These are phyloP conservation scores for Myotis brandtii DNA, from an alignment of 2,113 vertebrate genomes.

Conservation along the genomic window DNA sequence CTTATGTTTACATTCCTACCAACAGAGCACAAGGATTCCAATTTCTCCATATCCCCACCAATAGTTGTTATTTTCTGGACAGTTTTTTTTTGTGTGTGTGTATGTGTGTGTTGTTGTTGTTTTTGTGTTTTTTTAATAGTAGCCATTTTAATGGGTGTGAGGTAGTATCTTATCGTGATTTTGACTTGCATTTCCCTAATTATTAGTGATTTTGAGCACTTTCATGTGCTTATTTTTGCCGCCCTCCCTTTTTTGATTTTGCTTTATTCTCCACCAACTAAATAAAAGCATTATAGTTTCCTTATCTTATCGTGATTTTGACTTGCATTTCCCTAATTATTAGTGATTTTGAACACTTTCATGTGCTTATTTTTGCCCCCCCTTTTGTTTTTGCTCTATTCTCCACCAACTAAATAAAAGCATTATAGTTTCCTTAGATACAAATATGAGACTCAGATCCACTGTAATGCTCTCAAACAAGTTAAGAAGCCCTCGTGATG, in stretches of 20 bases:
- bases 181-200: constrained; percentile 45
- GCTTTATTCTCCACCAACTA: neutral
- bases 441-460: constrained; percentile 31
- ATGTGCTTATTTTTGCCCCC: neutral
- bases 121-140: neutral
- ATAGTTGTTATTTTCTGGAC: neutral
- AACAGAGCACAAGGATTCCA: neutral
- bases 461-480: constrained; percentile 6
- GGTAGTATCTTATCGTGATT: neutral
- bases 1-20: neutral
- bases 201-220: neutral
- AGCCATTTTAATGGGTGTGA: neutral
- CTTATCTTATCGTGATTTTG: neutral
- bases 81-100: too few species aligned
- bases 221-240: neutral
- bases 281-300: constrained; percentile 54
- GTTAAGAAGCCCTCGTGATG: neutral
- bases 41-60: neutral
- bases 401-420: constrained; percentile 40
- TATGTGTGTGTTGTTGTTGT: neutral
- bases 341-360: neutral
- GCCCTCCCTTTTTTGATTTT: neutral
- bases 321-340: constrained; percentile 41
- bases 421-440: constrained; percentile 43
- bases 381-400: neutral